Base-by-base conservation (phyloP, 2,113 vertebrate genomes). In the Burhinus oedicnemus region DNA sequence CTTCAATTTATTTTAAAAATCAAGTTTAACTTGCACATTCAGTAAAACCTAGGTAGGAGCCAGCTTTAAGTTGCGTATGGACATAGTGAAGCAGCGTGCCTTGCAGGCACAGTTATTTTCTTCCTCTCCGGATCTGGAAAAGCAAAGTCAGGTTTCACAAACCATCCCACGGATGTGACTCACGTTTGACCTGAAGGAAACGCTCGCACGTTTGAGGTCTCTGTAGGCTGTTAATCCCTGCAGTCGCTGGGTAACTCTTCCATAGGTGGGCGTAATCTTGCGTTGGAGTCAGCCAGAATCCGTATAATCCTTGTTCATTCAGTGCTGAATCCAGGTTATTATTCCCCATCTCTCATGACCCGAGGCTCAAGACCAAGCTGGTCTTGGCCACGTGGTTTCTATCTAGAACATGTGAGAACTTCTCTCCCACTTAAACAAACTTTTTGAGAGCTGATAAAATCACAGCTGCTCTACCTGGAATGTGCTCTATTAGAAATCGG, bases 301-400 rank as follows among this genome's bases (percentile, higher is more conserved):
- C 9, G 6, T 23, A 13, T 13, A 64, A 57, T 9, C 15, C 26
- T 55, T 0, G 0, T 30, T 54, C 55, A 5, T 21, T 64, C 49
- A 7, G 38, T 0, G 3, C 29, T 38, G 25, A 74, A 62, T 72
- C 69, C n/a, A 23, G 40, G 16, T 44, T 36, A n/a, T 51, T 45
- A 44, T 57, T 61, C 40, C n/a, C 17, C 11, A 12, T 66, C 64
- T 49, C 47, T 58, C 18, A 5, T 40, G 58, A 45, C 23, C 27
- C 5, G 51, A 77, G 27, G 36, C 57, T 92, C 51, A 47, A 32
- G 36, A 40, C 20, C n/a, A 57, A 55, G 45, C 60, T 87, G 27
- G 4, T 44, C 23, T 57, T 45, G 29, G 54, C 66, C 30, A 1
- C 27, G 25, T 75, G 55, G 6, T 44, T 83, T 77, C 20, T 60